phyloP scores from a whole-genome alignment of 2,888 invertebrate genomes.

The Chydorus sphaericus region DNA sequence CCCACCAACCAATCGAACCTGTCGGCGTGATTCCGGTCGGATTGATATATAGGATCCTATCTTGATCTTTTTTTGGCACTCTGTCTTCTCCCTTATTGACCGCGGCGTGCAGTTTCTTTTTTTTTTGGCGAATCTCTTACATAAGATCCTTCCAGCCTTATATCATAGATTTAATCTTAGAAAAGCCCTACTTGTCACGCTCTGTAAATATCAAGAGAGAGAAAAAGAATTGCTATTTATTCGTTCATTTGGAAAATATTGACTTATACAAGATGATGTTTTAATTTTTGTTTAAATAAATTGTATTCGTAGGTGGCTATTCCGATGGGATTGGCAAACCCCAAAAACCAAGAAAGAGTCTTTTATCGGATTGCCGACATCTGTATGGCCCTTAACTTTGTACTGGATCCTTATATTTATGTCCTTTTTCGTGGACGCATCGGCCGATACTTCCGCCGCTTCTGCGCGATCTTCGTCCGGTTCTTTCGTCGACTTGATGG shows the following conservation, averaged over 20 bases:
- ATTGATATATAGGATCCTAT: too few species aligned
- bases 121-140: too few species aligned
- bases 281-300: slow-evolving; percentile 10
- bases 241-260: not conserved
- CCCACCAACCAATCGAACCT: too few species aligned
- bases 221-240: not conserved
- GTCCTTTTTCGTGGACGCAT: slow-evolving; percentile 48
- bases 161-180: too few species aligned
- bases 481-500: not conserved
- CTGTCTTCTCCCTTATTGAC: too few species aligned
- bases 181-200: too few species aligned
- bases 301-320: slow-evolving; percentile 42
- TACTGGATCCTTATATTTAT: slow-evolving; percentile 68
- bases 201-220: not conserved
- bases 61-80: too few species aligned
- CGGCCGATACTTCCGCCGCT: too few species aligned
- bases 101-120: too few species aligned
- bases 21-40: too few species aligned
- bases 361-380: slow-evolving; percentile 50
- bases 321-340: slow-evolving; percentile 40
- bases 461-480: not conserved
- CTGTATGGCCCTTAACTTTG: slow-evolving; percentile 64
- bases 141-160: too few species aligned
- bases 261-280: not conserved
- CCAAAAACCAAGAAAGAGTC: slow-evolving; percentile 21